phyloP scores from a whole-genome alignment of 2,888 invertebrate genomes.

The Rhyacophila evoluta region DNA sequence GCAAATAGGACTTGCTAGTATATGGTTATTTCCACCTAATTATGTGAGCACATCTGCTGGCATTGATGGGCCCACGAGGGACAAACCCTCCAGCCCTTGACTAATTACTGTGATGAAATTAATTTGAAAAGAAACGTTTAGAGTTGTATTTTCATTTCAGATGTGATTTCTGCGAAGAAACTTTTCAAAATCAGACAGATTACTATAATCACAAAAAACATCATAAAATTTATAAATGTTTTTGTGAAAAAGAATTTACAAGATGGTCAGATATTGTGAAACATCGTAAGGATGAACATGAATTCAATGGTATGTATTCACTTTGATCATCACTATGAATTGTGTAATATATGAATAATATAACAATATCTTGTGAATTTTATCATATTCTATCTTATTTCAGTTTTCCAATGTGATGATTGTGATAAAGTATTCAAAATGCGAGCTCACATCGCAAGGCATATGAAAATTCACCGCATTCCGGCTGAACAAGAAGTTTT shows the following conservation, averaged over 20 bases:
- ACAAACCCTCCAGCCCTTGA: too few relatives aligned
- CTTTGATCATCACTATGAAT: too few relatives aligned
- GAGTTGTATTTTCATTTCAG: slow-evolving; percentile 45
- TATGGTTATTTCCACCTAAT: too few relatives aligned
- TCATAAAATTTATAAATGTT: slow-evolving; percentile 46
- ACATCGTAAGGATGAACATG: slow-evolving; percentile 43
- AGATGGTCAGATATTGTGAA: slow-evolving; percentile 45
- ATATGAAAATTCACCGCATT: slow-evolving; percentile 43
- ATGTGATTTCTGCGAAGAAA: slow-evolving; percentile 44
- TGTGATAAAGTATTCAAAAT: slow-evolving; percentile 47
- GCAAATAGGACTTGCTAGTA: too few relatives aligned
- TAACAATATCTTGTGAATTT: too few relatives aligned
- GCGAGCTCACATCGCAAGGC: slow-evolving; percentile 33
- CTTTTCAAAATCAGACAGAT: slow-evolving; percentile 37
- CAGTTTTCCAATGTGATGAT: slow-evolving; percentile 48
- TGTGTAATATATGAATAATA: too few relatives aligned
- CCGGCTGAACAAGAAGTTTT: slow-evolving; percentile 39
- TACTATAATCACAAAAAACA: slow-evolving; percentile 44
- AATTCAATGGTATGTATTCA: slow-evolving; percentile 32
- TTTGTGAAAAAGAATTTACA: slow-evolving; percentile 43
- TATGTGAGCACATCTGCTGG: too few relatives aligned
- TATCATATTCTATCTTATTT: slow-evolving; percentile 20
- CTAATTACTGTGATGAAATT: too few relatives aligned
- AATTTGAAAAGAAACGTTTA: too few relatives aligned
- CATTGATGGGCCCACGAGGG: too few relatives aligned